Base-by-base conservation (phyloP, 2,113 vertebrate species). In the Trematocara zebra region DNA sequence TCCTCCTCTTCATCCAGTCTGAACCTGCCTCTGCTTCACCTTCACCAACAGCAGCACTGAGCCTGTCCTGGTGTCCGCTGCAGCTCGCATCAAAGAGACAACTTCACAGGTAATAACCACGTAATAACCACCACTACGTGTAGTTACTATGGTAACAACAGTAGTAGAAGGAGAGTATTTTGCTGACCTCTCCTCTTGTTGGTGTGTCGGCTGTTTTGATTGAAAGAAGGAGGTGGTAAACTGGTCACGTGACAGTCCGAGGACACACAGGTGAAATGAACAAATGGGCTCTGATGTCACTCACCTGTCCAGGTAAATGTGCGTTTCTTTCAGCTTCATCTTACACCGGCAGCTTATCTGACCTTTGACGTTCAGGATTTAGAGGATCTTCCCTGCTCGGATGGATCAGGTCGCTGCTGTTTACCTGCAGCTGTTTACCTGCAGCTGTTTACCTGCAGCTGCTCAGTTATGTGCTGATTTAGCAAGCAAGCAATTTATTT, bases 231-330 rank as follows among this genome's bases (percentile, higher is more conserved):
- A 4, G 26, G 26, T 3, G 15, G 57, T 0, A 61, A 11, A 61
- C 57, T 35, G 31, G 31, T 61, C 57, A 61, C 31, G 11, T 61
- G 57, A 61, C 31, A 61, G 31, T 61, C 57, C 15, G 9, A 33
- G 31, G 31, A 61, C 18, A 11, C 31, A 35, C 57, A 61, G 57
- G 57, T 61, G 57, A 59, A 15, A 1, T 5, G 3, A 18, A 11
- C 57, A 0, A 61, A 18, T 0, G 3, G 15, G 57, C 61, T 40
- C 61, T 67, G 35, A 67, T 67, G 35, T 67, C 61, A 67, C 18
- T 67, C 33, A 67, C 61, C 61, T 67, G 61, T 67, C 61, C 61
- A 14, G 61, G 61, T 40, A 67, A 40, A 67, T 67, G 61, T 59
- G 56, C 23, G 23, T 61, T 61, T 61, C 28, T 61, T 61, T 61